Percentiles rank a stretch among this genome's conserved stretches.
Evolutionary conservation across 2,888 invertebrate species (phyloP).

Genomic region (Cristatella mucedo): DNA sequence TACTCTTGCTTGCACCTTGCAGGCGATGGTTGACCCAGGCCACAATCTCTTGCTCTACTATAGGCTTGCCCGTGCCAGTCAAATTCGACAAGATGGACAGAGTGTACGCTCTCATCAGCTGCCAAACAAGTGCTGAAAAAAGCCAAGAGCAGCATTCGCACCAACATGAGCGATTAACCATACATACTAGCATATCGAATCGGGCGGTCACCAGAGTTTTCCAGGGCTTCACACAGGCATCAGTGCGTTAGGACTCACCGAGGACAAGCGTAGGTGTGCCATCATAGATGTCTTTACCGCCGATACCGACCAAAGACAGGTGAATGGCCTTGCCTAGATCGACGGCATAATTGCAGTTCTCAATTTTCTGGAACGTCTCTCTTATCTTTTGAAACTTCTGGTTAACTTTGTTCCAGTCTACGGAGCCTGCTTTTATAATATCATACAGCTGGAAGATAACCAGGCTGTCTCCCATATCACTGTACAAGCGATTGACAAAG

Average conservation of each 20-base stretch:
- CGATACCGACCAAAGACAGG: conserved; percentile 91
- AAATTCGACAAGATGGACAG: conserved; percentile 76
- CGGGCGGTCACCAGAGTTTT: too few relatives aligned
- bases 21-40: conserved; percentile 85
- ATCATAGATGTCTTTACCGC: conserved; percentile 86
- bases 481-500: conserved; percentile 92
- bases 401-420: conserved; percentile 67
- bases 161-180: too few relatives aligned
- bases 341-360: conserved; percentile 97
- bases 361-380: conserved; percentile 38
- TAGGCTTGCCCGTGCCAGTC: conserved; percentile 48
- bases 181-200: too few relatives aligned
- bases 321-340: conserved; percentile 79
- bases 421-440: conserved; percentile 84
- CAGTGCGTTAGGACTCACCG: too few relatives aligned
- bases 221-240: too few relatives aligned
- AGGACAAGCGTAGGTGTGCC: conserved; percentile 47
- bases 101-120: conserved; percentile 96
- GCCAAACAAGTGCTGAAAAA: conserved; percentile 78
- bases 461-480: conserved; percentile 83
- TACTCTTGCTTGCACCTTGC: conserved; percentile 35
- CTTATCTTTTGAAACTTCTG: conserved; percentile 33
- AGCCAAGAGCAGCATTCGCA: too few relatives aligned
- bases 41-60: conserved; percentile 88
- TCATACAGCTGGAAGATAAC: conserved; percentile 93